Evolutionary conservation across 1,140 invertebrate genomes (phyloP).

Genomic region (Microvelia longipes): DNA sequence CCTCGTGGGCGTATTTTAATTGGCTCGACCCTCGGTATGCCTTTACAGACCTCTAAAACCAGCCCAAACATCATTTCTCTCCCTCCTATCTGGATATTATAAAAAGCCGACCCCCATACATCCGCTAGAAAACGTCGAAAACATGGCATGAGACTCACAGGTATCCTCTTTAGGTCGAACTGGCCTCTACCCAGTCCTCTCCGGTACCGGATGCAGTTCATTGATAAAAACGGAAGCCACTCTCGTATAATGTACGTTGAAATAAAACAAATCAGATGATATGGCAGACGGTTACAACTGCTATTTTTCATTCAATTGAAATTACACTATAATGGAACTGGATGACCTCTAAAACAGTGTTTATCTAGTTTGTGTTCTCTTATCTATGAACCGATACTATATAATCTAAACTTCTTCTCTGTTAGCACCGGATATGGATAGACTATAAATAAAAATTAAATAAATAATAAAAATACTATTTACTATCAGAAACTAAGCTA

Average conservation of each 20-base stretch:
- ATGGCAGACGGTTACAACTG: neutral
- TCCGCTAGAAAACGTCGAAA: too few relatives aligned
- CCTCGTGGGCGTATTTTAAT: neutral
- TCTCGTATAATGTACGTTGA: too few relatives aligned
- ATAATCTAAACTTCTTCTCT: neutral
- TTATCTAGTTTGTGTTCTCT: neutral
- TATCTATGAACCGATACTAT: neutral
- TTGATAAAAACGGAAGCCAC: neutral
- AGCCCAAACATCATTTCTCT: too few relatives aligned
- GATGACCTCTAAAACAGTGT: neutral
- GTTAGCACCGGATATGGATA: neutral
- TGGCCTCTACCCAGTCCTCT: neutral
- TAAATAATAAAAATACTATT: too few relatives aligned
- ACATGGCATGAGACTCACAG: too few relatives aligned
- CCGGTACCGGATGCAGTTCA: neutral
- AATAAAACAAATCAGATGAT: neutral
- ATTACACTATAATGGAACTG: neutral
- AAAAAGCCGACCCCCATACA: too few relatives aligned
- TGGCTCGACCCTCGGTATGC: neutral
- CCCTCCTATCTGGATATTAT: too few relatives aligned
- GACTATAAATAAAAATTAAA: neutral
- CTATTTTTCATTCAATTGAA: neutral
- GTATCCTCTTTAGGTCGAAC: too few relatives aligned
- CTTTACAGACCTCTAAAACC: too few relatives aligned
- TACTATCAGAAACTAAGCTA: too few relatives aligned